A percentile compares a stretch with the other conserved stretches of the same genome.
Conservation (phyloP, 2,113 vertebrate species). For the Oriolus oriolus region DNA sequence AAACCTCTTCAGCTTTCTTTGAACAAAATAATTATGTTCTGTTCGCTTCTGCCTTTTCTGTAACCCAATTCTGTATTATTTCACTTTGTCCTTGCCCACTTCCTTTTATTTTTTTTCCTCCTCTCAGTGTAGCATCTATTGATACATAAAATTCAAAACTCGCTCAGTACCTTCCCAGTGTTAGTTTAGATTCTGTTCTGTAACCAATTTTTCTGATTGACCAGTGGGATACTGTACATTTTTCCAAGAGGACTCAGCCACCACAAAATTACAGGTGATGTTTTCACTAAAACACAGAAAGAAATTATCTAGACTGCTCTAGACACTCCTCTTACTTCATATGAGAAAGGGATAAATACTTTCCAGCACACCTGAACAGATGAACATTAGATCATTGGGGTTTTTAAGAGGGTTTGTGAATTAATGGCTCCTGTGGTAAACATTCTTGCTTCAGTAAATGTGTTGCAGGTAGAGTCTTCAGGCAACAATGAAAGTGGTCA, state of each 20-base stretch:
- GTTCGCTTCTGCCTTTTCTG: background rate
- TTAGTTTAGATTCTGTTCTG: background rate
- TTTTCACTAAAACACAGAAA: too few relatives aligned
- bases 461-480: background rate
- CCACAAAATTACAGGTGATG: background rate
- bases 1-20: background rate
- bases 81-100: background rate
- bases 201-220: background rate
- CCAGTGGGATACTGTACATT: background rate
- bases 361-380: background rate
- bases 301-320: background rate
- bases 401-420: background rate
- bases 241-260: background rate
- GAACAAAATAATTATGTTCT: background rate
- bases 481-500: background rate
- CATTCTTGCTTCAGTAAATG: background rate
- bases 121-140: background rate
- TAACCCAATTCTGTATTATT: background rate
- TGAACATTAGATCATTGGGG: background rate
- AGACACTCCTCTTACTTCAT: background rate
- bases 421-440: background rate
- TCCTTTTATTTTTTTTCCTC: background rate
- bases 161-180: background rate
- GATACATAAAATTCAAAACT: background rate
- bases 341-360: background rate